Percentiles rank a stretch among this genome's conserved stretches.
Conservation (phyloP, 2,888 invertebrate genomes). For the Syrista parreyssii region DNA sequence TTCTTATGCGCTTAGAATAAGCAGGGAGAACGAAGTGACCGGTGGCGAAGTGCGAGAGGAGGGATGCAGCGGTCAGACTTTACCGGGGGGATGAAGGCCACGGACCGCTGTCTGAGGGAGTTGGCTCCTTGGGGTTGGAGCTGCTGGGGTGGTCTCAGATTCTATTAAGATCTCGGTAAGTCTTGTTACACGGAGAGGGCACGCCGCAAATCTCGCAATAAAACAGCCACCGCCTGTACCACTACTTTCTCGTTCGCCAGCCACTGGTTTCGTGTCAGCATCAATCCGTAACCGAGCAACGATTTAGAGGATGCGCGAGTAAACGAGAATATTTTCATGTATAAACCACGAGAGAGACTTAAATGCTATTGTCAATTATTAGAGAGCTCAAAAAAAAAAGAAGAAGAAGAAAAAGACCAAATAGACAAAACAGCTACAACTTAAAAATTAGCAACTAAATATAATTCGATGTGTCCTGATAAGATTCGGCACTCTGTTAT, state of each 20-base stretch:
- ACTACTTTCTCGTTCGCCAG: not conserved
- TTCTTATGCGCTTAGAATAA: slow-evolving; percentile 64
- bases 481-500: not conserved
- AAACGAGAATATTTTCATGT: not conserved
- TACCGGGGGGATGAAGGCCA: slow-evolving; percentile 28
- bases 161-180: slow-evolving; percentile 66
- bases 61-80: slow-evolving; percentile 49
- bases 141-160: slow-evolving; percentile 54
- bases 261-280: not conserved
- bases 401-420: not conserved
- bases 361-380: not conserved
- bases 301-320: not conserved
- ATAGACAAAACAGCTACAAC: not conserved
- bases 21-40: slow-evolving; percentile 31
- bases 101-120: slow-evolving; percentile 24
- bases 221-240: slow-evolving; percentile 56
- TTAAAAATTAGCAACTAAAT: not conserved
- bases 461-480: not conserved
- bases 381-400: not conserved
- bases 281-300: not conserved
- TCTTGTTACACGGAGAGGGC: slow-evolving; percentile 63
- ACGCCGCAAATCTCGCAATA: slow-evolving; percentile 66
- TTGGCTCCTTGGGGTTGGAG: slow-evolving; percentile 16
- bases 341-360: not conserved
- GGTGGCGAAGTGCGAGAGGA: slow-evolving; percentile 30